Base-by-base conservation (phyloP, 2,113 vertebrate genomes). In the Epinephelus cyanopodus region DNA sequence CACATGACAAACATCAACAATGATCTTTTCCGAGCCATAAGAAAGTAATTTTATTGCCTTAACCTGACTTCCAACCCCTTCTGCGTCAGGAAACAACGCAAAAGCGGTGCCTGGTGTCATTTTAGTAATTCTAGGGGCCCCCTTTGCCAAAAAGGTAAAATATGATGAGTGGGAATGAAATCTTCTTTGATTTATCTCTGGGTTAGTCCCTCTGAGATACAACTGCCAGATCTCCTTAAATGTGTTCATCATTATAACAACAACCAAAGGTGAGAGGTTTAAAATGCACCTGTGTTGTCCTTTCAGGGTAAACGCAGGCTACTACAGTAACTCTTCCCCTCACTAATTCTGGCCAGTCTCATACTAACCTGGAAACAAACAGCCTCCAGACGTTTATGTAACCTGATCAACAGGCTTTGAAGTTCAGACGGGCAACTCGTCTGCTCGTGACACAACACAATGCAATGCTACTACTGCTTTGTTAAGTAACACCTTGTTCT, bases 331-430 rank as follows among this genome's bases (percentile, higher is more conserved):
- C 68, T 48, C 82, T 15, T 57, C 62, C 80, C 81, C 52, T 13
- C 58, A 47, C 54, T 77, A 18, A 48, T 63, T 77, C 61, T 83
- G 71, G 60, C 76, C 1, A 6, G 11, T 65, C 70, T 79, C 79
- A 53, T 15, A 42, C 61, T n/a, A 66, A 62, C 53, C 18, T 67
- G 58, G 82, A 86, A 72, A 79, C 65, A 81, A 87, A 73, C 66
- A 60, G 47, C 63, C 77, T 82, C 50, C 33, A 90, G 89, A 90
- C 88, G 17, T 90, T 91, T 90, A 91, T 61, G 82, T 78, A 90
- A 93, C 90, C 74, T 39, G 75, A 93, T 89, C 62, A 86, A 54
- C 73, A n/a, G 68, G 88, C 85, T 87, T 56, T 74, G 57, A 72
- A 81, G 89, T 84, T 88, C 78, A 90, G 54, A 33, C 33, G n/a